These are phyloP conservation scores for Psittacula echo DNA, from an alignment of 2,797 vertebrate genomes.

Conservation along the genomic window DNA sequence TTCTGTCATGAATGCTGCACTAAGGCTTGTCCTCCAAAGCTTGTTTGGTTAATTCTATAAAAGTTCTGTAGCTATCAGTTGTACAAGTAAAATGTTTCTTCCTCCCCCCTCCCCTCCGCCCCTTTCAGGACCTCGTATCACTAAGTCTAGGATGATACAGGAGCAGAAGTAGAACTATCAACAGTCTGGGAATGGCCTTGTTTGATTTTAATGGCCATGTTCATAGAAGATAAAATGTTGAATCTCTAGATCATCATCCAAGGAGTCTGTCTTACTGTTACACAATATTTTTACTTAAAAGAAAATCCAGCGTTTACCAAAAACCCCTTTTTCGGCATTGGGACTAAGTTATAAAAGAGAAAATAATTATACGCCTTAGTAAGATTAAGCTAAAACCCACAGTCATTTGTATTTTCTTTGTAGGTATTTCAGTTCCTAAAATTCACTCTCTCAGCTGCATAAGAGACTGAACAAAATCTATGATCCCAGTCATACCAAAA, in stretches of 20 bases:
- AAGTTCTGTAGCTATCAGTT: neutral
- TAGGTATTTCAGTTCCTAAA: neutral
- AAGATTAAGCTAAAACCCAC: neutral
- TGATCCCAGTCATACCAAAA: neutral
- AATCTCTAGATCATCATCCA: neutral
- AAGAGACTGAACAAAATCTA: neutral
- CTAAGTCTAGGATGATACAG: neutral
- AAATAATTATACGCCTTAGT: neutral
- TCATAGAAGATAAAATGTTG: neutral
- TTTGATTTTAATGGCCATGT: neutral
- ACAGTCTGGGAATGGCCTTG: neutral
- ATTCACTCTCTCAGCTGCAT: neutral
- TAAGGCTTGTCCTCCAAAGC: neutral
- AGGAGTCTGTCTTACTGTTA: neutral
- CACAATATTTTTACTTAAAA: neutral
- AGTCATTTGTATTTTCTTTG: neutral
- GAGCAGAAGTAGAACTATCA: neutral
- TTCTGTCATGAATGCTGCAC: neutral
- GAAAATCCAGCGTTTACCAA: neutral
- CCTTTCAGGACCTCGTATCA: neutral
- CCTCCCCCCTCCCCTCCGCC: too few relatives aligned
- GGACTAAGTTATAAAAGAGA: neutral
- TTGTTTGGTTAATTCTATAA: neutral
- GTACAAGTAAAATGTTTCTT: neutral
- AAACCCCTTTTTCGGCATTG: neutral